Conservation (phyloP, 2,888 invertebrate genomes). For the Nomada ferruginata region DNA sequence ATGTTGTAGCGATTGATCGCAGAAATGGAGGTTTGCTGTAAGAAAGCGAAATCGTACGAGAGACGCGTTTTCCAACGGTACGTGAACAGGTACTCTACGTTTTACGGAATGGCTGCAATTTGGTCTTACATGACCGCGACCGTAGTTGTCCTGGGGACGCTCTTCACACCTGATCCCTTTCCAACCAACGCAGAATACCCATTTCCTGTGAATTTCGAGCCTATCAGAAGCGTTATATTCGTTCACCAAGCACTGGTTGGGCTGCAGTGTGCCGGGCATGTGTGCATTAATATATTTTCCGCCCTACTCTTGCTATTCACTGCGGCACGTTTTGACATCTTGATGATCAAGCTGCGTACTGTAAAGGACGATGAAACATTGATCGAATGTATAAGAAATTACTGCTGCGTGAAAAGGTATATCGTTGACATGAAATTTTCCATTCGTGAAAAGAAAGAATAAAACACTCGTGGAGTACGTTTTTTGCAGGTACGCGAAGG, state of each 20-base stretch:
- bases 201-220: slow-evolving; percentile 67
- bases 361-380: slow-evolving; percentile 51
- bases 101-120: slow-evolving; percentile 59
- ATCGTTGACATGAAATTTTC: not conserved
- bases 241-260: slow-evolving; percentile 68
- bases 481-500: slow-evolving; percentile 38
- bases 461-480: too few species aligned
- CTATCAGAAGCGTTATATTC: slow-evolving; percentile 65
- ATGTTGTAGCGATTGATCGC: slow-evolving; percentile 47
- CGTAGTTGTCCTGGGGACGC: slow-evolving; percentile 61
- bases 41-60: slow-evolving; percentile 59
- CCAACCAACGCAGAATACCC: slow-evolving; percentile 77
- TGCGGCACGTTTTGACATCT: slow-evolving; percentile 71
- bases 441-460: too few species aligned
- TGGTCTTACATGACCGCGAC: slow-evolving; percentile 63
- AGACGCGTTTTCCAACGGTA: slow-evolving; percentile 69
- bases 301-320: slow-evolving; percentile 75
- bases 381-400: slow-evolving; percentile 63
- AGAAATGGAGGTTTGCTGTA: slow-evolving; percentile 62
- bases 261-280: slow-evolving; percentile 68
- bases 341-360: slow-evolving; percentile 57
- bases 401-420: slow-evolving; percentile 72
- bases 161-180: slow-evolving; percentile 66
- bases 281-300: slow-evolving; percentile 67
- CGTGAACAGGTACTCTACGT: slow-evolving; percentile 66